These are phyloP conservation scores for Dasyurus viverrinus DNA, from an alignment of 2,113 vertebrate genomes.

Conservation along the genomic window DNA sequence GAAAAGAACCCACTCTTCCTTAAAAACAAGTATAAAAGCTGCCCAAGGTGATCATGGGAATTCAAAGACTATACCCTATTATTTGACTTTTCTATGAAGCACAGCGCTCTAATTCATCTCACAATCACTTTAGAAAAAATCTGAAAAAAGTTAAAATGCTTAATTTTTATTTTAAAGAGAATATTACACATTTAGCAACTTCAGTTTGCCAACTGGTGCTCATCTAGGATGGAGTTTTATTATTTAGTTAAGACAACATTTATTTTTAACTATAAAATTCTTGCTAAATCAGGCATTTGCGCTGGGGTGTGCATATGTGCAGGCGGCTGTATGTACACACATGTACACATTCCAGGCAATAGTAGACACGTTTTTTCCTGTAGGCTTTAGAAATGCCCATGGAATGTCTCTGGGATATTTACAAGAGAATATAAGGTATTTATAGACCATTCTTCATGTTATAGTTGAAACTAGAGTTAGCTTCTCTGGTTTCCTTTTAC, in stretches of 20 bases:
- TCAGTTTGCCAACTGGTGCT: background rate
- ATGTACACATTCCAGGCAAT: slow-evolving; percentile 45
- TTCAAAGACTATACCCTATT: slow-evolving; percentile 20
- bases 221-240: slow-evolving; percentile 34
- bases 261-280: slow-evolving; percentile 46
- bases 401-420: slow-evolving; percentile 67
- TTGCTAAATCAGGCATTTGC: slow-evolving; percentile 52
- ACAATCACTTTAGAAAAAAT: background rate
- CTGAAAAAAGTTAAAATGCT: background rate
- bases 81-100: background rate
- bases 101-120: background rate
- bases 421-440: slow-evolving; percentile 76
- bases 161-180: slow-evolving; percentile 30
- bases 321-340: slow-evolving; percentile 45
- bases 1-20: slow-evolving; percentile 59
- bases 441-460: slow-evolving; percentile 80
- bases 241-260: slow-evolving; percentile 32
- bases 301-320: accelerated
- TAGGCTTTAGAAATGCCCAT: slow-evolving; percentile 74
- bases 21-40: slow-evolving; percentile 52
- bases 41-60: slow-evolving; percentile 48
- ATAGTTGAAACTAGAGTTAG: slow-evolving; percentile 81
- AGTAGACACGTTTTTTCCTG: slow-evolving; percentile 51
- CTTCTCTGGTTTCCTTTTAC: slow-evolving; percentile 83
- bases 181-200: slow-evolving; percentile 19